Base-by-base conservation (phyloP, 2,113 vertebrate genomes). In the Hirundichthys speculiger region DNA sequence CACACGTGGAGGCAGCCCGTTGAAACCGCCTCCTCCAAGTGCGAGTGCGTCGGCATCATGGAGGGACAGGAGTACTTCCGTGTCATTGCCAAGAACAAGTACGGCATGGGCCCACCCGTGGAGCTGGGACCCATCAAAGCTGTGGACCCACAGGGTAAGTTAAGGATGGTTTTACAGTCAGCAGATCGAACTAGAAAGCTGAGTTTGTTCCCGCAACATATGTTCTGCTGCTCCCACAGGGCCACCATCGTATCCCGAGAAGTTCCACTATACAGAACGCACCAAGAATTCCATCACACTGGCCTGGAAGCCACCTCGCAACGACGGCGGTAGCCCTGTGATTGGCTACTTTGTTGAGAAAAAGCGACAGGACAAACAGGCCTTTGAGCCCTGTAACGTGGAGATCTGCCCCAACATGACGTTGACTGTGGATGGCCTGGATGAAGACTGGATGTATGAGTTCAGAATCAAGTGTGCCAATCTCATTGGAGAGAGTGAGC, bases 51-150 rank as follows among this genome's bases (percentile, higher is more conserved):
- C 12, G 96, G 96, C 74, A 96, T 99, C 39, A 25, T 96, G 81
- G 98, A 98, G 88, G 96, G 94, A 52, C 95, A 97, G 76, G 98
- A 97, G 55, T 99, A 99, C 79, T 99, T 99, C 93, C 95, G 95
- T 20, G 96, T 99, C 65, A 92, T 93, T 1, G 96, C 96, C 75
- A 98, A 96, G 84, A 99, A 99, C 85, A 99, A 99, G 84, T 98
- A 93, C 73, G 98, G 98, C 75, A 86, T 93, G 88, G 98, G 98
- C 18, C 93, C 93, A 21, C 91, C 96, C 40, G 93, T 96, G 42
- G 96, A 95, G 82, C 88, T 99, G 81, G 96, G 92, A 74, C 94
- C 95, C 38, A 94, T 99, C 83, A 92, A 89, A 88, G 96, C 97
- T 75, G 92, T 98, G 77, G 98, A 99, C 80, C 95, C 98, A 34